Evolutionary conservation across 2,888 invertebrate genomes (phyloP).

Genomic region (Phlogophora meticulosa): DNA sequence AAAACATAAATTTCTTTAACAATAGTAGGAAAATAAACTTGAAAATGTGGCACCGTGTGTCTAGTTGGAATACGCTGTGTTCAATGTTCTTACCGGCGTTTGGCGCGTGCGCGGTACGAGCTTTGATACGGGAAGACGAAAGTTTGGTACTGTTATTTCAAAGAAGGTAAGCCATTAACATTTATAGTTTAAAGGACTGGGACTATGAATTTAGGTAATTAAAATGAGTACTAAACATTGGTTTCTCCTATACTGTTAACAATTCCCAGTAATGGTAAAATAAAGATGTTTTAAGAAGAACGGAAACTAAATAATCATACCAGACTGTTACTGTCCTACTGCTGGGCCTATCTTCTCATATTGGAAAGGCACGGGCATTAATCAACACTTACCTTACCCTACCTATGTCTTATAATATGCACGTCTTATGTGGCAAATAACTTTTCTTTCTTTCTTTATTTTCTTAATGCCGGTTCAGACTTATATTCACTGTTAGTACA

Average conservation of each 20-base stretch:
- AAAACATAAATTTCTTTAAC: constrained; percentile 31
- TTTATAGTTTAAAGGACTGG: constrained; percentile 46
- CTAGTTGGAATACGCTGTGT: constrained; percentile 60
- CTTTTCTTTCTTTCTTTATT: too few relatives aligned
- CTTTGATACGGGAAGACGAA: constrained; percentile 55
- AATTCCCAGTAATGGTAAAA: constrained; percentile 34
- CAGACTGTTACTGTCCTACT: not conserved
- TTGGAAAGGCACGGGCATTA: too few relatives aligned
- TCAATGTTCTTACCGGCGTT: constrained; percentile 60
- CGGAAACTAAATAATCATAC: constrained; percentile 2
- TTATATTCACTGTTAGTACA: too few relatives aligned
- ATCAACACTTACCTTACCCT: too few relatives aligned
- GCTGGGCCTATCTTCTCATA: too few relatives aligned
- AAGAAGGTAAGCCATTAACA: constrained; percentile 53
- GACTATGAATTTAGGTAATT: constrained; percentile 53
- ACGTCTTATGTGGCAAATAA: too few relatives aligned
- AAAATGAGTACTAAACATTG: constrained; percentile 52
- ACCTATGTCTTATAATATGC: too few relatives aligned
- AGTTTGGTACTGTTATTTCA: constrained; percentile 54
- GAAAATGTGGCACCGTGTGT: constrained; percentile 54
- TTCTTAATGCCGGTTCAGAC: too few relatives aligned
- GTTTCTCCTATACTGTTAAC: constrained; percentile 38
- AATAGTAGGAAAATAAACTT: constrained; percentile 49
- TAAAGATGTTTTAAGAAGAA: constrained; percentile 27
- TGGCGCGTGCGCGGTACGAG: constrained; percentile 64